Conservation (phyloP, 2,113 vertebrate species). For the Carettochelys insculpta region DNA sequence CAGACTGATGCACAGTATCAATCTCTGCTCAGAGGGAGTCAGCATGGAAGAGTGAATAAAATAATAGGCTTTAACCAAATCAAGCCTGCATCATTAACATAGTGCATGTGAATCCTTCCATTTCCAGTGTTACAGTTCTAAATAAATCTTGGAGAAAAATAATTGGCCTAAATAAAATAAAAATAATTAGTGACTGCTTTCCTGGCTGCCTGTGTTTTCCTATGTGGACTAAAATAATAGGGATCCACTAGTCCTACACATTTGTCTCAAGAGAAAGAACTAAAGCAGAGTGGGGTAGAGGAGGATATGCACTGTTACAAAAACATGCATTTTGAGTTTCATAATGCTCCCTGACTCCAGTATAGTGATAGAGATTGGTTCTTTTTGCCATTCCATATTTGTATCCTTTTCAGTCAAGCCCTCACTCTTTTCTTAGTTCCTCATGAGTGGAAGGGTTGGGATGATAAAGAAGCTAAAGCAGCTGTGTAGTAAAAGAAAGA, state of each 20-base stretch:
- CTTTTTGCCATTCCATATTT: background rate
- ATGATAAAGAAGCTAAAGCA: background rate
- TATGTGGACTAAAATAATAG: background rate
- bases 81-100: background rate
- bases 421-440: background rate
- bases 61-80: background rate
- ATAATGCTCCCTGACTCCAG: background rate
- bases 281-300: background rate
- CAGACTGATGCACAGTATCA: background rate
- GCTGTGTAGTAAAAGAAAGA: fast-evolving
- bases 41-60: background rate
- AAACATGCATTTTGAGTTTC: background rate
- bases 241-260: background rate
- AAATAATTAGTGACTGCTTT: background rate
- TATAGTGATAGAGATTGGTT: background rate
- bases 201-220: background rate
- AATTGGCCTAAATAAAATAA: background rate
- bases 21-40: background rate
- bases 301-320: background rate
- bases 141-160: background rate
- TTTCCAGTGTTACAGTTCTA: background rate
- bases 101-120: background rate
- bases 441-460: background rate
- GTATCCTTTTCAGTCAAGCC: background rate
- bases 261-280: constrained; percentile 2